Base-by-base conservation (phyloP, 2,797 vertebrate genomes). In the Orestias chungarensis region DNA sequence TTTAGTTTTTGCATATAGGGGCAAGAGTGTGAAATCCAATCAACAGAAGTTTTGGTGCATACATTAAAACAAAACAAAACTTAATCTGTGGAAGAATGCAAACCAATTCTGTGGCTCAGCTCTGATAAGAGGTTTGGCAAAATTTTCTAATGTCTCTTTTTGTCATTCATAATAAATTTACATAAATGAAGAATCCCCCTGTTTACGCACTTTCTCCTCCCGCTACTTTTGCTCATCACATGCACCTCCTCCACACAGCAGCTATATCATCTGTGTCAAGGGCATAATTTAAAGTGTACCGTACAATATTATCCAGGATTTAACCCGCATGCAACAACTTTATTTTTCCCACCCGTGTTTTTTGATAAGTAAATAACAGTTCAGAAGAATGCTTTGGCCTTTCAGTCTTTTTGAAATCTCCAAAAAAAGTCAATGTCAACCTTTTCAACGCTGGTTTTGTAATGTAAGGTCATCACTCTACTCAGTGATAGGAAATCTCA, bases 381-480 rank as follows among this genome's bases (percentile, higher is more conserved):
- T 71, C 78, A 68, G 68, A 74, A 74, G 68, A 76, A 44, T 55
- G 67, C 64, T 17, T 62, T 61, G 75, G 55, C 71, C 81, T 69
- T 74, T 80, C 73, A 70, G 52, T 78, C 86, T 87, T 86, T 85
- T 76, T 81, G 54, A 79, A 62, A 79, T 64, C 49, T 62, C 14
- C 4, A n/a, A 18, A 61, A 71, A 81, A 66, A 72, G 65, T 82
- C 27, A 6, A 40, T 79, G 71, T 57, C 72, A 71, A 85, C 80
- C 80, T 82, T 79, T 73, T 87, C 77, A 68, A 42, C 70, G 59
- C 33, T 23, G 9, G 61, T 79, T 52, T 73, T 69, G 65, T 74
- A 52, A 55, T 69, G 66, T 77, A 69, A 82, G 81, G 78, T 85
- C 80, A 82, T 42, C 18, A 55, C 25, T 68, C 66, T 55, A 64